Evolutionary conservation across 2,797 vertebrate genomes (phyloP).

Genomic region (Peromyscus attwateri): DNA sequence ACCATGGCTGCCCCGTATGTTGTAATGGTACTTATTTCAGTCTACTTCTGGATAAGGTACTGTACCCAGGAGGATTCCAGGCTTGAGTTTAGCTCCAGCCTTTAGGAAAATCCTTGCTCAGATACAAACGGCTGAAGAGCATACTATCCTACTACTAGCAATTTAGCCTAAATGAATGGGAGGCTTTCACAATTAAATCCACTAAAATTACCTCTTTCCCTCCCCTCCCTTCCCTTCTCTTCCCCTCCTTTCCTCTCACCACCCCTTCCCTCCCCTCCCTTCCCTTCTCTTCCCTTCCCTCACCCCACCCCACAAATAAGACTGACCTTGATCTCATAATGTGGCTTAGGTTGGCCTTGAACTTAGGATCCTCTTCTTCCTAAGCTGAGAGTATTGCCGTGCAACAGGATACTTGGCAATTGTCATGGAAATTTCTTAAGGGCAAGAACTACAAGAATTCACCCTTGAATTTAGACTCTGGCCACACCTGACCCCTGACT

Average conservation of each 20-base stretch:
- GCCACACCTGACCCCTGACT: not conserved
- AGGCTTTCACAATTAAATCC: not conserved
- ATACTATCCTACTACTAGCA: rapidly evolving
- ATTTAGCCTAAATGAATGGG: not conserved
- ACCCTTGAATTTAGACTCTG: slow-evolving; percentile 22
- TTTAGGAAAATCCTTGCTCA: not conserved
- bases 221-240: no score
- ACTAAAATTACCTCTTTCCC: not conserved
- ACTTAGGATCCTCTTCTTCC: not conserved
- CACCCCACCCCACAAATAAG: not conserved
- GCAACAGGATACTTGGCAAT: not conserved
- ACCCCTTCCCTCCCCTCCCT: no score
- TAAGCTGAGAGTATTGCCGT: not conserved
- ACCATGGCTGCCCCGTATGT: not conserved
- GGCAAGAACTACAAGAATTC: not conserved
- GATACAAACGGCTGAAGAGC: not conserved
- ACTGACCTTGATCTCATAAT: no score
- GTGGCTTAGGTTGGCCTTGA: not conserved
- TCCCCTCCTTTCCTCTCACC: no score
- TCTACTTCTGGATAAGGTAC: not conserved
- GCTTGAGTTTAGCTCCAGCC: not conserved
- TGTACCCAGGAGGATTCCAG: not conserved
- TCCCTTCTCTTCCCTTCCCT: not conserved
- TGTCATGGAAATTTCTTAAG: not conserved
- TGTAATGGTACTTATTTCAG: not conserved